Conservation (phyloP, 2,888 invertebrate species). For the Eretmocerus hayati region DNA sequence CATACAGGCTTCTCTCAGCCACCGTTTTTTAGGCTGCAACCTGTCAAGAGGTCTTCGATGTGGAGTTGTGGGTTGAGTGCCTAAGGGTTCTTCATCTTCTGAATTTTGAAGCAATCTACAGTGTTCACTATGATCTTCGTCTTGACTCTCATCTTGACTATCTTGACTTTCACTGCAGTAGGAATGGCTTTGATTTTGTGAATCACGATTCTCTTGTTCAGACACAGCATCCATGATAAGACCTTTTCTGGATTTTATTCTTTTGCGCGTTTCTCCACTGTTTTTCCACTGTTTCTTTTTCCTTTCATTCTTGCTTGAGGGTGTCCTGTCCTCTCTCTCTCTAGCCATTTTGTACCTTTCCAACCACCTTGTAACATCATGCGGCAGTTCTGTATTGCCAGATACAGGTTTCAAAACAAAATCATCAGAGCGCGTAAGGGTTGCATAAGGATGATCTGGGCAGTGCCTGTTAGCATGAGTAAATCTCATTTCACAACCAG, state of each 20-base stretch:
- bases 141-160: slow-evolving; percentile 44
- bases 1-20: slow-evolving; percentile 53
- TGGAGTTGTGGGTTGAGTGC: slow-evolving; percentile 37
- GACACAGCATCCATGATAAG: slow-evolving; percentile 45
- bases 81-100: slow-evolving; percentile 37
- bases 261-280: slow-evolving; percentile 46
- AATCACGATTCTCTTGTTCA: slow-evolving; percentile 44
- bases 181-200: slow-evolving; percentile 33
- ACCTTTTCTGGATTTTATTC: slow-evolving; percentile 48
- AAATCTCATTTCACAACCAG: slow-evolving; percentile 61
- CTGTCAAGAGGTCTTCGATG: slow-evolving; percentile 39
- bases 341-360: slow-evolving; percentile 48
- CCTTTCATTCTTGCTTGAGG: slow-evolving; percentile 44
- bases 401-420: slow-evolving; percentile 49
- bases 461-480: slow-evolving; percentile 73
- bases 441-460: slow-evolving; percentile 61
- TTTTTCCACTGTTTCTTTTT: slow-evolving; percentile 47
- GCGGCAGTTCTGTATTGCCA: slow-evolving; percentile 48
- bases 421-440: slow-evolving; percentile 50
- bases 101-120: slow-evolving; percentile 37
- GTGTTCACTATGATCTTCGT: slow-evolving; percentile 38
- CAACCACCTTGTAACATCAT: slow-evolving; percentile 51
- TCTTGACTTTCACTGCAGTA: slow-evolving; percentile 42
- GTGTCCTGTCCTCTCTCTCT: slow-evolving; percentile 43
- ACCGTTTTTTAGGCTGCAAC: slow-evolving; percentile 55